Evolutionary conservation across 2,888 invertebrate species (phyloP).

Genomic region (Autographa pulchrina): DNA sequence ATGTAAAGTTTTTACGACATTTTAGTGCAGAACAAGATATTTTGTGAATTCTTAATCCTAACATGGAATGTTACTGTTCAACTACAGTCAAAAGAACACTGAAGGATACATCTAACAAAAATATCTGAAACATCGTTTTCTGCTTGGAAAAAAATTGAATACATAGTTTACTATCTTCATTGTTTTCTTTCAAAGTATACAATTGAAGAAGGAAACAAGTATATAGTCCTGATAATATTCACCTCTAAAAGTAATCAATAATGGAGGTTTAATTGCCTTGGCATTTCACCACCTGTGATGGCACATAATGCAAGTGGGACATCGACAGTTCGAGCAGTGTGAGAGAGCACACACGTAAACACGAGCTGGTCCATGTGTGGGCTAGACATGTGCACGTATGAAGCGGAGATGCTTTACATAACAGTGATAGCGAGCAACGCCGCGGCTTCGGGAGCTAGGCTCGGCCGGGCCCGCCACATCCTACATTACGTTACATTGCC

Average conservation of each 20-base stretch:
- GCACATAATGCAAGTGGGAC: not conserved
- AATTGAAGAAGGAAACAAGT: not conserved
- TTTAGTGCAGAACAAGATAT: slow-evolving; percentile 49
- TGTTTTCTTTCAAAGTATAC: not conserved
- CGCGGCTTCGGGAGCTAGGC: slow-evolving; percentile 37
- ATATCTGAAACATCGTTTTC: too few relatives aligned
- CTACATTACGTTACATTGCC: slow-evolving; percentile 79
- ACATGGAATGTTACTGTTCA: slow-evolving; percentile 25
- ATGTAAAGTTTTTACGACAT: slow-evolving; percentile 55
- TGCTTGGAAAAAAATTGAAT: not conserved
- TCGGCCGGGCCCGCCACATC: slow-evolving; percentile 66
- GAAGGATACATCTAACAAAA: not conserved
- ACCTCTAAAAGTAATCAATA: not conserved
- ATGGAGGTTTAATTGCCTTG: not conserved
- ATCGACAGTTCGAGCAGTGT: not conserved
- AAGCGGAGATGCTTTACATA: slow-evolving; percentile 50
- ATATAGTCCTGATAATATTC: too few relatives aligned
- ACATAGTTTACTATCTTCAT: too few relatives aligned
- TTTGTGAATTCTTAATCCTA: slow-evolving; percentile 41
- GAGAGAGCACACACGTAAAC: slow-evolving; percentile 7
- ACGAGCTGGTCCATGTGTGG: slow-evolving; percentile 4
- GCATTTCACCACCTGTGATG: not conserved
- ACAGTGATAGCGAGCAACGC: slow-evolving; percentile 40
- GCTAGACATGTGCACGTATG: slow-evolving; percentile 13
- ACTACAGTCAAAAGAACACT: slow-evolving; percentile 35